A percentile compares a stretch with the other conserved stretches of the same genome.
Conservation (phyloP, 2,888 invertebrate species). For the Thera britannica region DNA sequence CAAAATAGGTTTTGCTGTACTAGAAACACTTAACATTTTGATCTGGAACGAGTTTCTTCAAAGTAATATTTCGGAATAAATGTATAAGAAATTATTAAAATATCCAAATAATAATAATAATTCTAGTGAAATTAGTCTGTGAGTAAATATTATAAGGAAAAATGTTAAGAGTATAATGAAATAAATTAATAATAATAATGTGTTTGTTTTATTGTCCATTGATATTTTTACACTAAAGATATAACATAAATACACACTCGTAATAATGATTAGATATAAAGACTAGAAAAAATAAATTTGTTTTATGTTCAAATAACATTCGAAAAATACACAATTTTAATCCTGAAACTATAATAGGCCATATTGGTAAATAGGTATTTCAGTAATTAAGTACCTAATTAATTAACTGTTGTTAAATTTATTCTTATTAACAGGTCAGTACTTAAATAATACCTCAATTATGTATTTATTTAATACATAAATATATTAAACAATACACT, state of each 20-base stretch:
- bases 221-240: background rate
- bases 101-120: slow-evolving; percentile 77
- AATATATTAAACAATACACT: too few relatives aligned
- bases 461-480: too few relatives aligned
- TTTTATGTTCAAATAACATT: background rate
- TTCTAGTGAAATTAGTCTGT: slow-evolving; percentile 80
- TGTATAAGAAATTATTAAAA: slow-evolving; percentile 78
- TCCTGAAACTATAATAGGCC: too few relatives aligned
- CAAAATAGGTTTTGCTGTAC: slow-evolving; percentile 47
- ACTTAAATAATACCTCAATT: too few relatives aligned
- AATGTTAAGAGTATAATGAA: slow-evolving; percentile 83
- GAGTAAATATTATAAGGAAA: slow-evolving; percentile 75
- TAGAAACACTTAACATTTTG: slow-evolving; percentile 62
- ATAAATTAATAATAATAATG: slow-evolving; percentile 70
- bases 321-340: too few relatives aligned
- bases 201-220: slow-evolving; percentile 33
- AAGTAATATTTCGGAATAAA: slow-evolving; percentile 73
- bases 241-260: background rate
- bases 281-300: slow-evolving; percentile 6
- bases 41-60: slow-evolving; percentile 75
- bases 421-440: too few relatives aligned
- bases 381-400: too few relatives aligned
- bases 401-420: too few relatives aligned
- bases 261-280: background rate
- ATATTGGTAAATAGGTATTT: too few relatives aligned